Base-by-base conservation (phyloP, 2,797 vertebrate species). In the Salarias fasciatus region DNA sequence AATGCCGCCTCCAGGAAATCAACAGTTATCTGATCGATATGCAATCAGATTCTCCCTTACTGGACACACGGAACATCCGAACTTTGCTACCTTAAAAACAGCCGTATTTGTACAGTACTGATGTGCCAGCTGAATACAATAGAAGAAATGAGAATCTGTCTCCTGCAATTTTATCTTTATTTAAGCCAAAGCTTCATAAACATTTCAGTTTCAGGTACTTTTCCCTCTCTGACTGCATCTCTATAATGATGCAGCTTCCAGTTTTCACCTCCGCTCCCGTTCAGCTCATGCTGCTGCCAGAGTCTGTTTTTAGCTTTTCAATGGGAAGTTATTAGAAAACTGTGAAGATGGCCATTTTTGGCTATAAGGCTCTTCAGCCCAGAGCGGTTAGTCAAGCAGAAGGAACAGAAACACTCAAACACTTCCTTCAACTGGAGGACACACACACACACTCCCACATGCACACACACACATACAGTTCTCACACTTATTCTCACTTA, bases 1-100 rank as follows among this genome's bases (percentile, higher is more conserved):
- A 71, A 67, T 66, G 51, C 84, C 56, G 69, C 56, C 29, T 68
- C n/a, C 4, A 65, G 51, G 41, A 77, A 77, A 66, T 49, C 41
- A 59, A 8, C 51, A 12, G 54, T 75, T 75, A 68, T 80, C 62
- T 70, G 48, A 82, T 71, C 54, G 49, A 53, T 59, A 50, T 53
- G 59, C 42, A 4, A 24, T 41, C 6, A 35, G 28, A 72, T 57
- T 63, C 31, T 8, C 29, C 30, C 12, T n/a, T 8, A 60, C 38
- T 53, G n/a, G 41, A 56, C 42, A 51, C 61, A 50, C 0, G 57
- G 6, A 58, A 61, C 54, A 72, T 53, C 8, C 28, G 14, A 45
- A 43, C 41, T 18, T 7, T 11, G 18, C 18, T n/a, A 24, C 54
- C 51, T 36, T 31, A 43, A 28, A 48, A 33, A 59, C 15, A 8